Percentiles rank a stretch among this genome's conserved stretches.
phyloP scores from a whole-genome alignment of 2,888 invertebrate species.

The Mactromeris polynyma region DNA sequence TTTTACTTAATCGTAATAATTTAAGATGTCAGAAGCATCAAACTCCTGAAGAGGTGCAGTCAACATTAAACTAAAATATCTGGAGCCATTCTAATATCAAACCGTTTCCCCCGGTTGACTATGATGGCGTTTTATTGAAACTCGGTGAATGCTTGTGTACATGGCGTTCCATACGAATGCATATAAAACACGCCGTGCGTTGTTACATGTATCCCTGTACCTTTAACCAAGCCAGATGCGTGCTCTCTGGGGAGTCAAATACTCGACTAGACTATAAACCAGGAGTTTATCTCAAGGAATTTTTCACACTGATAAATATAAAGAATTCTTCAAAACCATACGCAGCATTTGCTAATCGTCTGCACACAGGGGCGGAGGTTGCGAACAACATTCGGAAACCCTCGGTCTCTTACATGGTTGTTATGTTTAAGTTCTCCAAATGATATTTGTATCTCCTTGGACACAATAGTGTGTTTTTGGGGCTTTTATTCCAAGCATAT shows the following conservation, averaged over 20 bases:
- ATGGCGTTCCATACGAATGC: neutral
- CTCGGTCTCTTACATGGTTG: neutral
- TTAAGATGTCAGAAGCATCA: no score
- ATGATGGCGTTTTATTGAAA: neutral
- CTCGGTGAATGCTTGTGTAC: neutral
- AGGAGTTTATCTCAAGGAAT: neutral
- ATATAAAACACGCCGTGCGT: neutral
- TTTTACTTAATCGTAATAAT: no score
- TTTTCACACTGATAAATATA: conserved; percentile 9
- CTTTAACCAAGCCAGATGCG: neutral
- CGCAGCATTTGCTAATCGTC: neutral
- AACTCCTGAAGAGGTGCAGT: no score
- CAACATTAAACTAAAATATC: neutral
- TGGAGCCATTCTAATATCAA: neutral
- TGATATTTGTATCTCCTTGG: no score
- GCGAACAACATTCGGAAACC: neutral
- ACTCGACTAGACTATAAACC: neutral
- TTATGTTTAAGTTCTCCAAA: no score
- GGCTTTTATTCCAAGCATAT: no score
- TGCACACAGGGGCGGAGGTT: neutral
- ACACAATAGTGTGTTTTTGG: no score
- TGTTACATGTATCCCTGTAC: neutral
- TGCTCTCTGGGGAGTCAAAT: neutral
- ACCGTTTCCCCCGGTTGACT: neutral
- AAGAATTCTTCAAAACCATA: neutral